Percentiles rank a stretch among this genome's conserved stretches.
Conservation (phyloP, 1,140 invertebrate species). For the Drosophila leontia region DNA sequence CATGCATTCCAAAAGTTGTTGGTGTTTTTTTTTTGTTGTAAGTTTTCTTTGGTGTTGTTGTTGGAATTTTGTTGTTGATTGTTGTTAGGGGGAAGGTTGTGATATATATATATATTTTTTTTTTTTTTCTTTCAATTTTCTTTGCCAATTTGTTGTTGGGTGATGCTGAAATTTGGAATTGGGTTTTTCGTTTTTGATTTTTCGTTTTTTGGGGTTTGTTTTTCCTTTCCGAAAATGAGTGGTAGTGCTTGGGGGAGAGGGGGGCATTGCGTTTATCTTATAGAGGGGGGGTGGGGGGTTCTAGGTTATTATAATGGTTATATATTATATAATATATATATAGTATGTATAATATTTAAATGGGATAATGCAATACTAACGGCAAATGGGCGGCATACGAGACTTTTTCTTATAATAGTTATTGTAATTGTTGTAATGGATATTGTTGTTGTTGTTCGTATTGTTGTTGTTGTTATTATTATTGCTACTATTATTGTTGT, state of each 20-base stretch:
- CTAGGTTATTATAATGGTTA: not conserved
- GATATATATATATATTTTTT: not conserved
- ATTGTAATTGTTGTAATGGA: constrained; percentile 84
- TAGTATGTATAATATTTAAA: constrained; percentile 32
- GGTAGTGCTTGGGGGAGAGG: not conserved
- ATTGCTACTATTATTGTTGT: constrained; percentile 65
- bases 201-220: constrained; percentile 6
- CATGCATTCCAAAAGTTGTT: constrained; percentile 32
- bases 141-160: constrained; percentile 30
- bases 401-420: constrained; percentile 85
- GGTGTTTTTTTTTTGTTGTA: constrained; percentile 1
- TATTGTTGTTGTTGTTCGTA: constrained; percentile 77
- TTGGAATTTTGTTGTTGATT: constrained; percentile 12
- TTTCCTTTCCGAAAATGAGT: constrained; percentile 8
- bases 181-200: constrained; percentile 11
- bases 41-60: constrained; percentile 3
- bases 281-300: not conserved
- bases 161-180: constrained; percentile 29
- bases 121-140: not conserved
- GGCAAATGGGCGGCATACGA: constrained; percentile 84
- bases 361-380: constrained; percentile 75
- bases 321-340: constrained; percentile 42
- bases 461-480: constrained; percentile 66
- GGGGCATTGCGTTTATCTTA: not conserved
- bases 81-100: constrained; percentile 11